These are phyloP conservation scores for Xylota sylvarum DNA, from an alignment of 2,888 invertebrate species.

Conservation along the genomic window DNA sequence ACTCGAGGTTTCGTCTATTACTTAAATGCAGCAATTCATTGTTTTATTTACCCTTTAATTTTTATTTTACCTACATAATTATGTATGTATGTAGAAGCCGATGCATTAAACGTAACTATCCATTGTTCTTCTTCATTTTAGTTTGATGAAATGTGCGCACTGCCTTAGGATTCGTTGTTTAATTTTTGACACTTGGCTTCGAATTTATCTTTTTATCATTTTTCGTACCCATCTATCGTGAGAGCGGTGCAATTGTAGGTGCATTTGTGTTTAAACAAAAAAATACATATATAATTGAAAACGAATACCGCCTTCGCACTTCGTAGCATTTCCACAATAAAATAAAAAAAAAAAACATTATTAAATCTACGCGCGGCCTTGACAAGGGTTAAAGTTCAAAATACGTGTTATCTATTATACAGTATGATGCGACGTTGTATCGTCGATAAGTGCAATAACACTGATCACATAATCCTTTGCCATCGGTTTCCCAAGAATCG, in stretches of 20 bases:
- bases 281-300: background rate
- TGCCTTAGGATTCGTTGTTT: slow-evolving; percentile 22
- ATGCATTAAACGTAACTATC: too few species aligned
- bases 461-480: slow-evolving; percentile 50
- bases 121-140: too few species aligned
- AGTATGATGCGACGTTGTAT: slow-evolving; percentile 67
- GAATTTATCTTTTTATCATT: slow-evolving; percentile 24
- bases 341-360: background rate
- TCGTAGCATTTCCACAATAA: background rate
- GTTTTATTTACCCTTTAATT: too few species aligned
- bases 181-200: slow-evolving; percentile 1
- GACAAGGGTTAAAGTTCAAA: background rate
- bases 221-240: background rate
- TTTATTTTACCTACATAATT: too few species aligned
- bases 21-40: too few species aligned
- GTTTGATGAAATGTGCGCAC: background rate
- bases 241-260: background rate
- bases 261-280: slow-evolving; percentile 24
- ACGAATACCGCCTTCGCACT: slow-evolving; percentile 13
- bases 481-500: slow-evolving; percentile 68
- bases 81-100: too few species aligned
- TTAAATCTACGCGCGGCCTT: background rate
- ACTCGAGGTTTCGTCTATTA: too few species aligned
- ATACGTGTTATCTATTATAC: background rate
- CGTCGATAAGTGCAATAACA: slow-evolving; percentile 61